Evolutionary conservation across 2,797 vertebrate genomes (phyloP).

Genomic region (Rhincodon typus): DNA sequence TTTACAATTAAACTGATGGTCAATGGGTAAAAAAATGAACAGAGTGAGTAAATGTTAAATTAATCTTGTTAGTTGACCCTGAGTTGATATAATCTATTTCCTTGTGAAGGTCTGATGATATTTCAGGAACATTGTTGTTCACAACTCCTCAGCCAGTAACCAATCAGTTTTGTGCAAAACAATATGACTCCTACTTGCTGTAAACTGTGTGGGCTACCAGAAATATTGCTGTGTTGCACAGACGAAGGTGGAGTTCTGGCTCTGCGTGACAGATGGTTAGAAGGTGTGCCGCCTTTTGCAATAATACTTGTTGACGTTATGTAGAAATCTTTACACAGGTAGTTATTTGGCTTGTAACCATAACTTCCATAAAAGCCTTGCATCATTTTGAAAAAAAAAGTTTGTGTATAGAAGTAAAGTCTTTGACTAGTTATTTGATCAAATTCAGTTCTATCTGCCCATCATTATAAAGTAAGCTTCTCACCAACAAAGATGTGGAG

Average conservation of each 20-base stretch:
- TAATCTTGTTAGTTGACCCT: not conserved
- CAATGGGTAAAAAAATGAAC: too few species aligned
- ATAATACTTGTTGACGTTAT: not conserved
- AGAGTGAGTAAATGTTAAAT: not conserved
- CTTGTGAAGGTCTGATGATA: not conserved
- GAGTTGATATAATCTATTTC: not conserved
- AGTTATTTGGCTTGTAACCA: not conserved
- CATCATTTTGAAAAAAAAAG: not conserved
- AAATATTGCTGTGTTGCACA: not conserved
- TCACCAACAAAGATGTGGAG: not conserved
- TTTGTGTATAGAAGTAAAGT: not conserved
- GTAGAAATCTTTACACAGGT: not conserved
- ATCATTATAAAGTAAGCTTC: not conserved
- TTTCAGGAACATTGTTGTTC: not conserved
- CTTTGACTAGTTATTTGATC: too few species aligned
- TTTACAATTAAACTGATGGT: not conserved
- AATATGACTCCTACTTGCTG: not conserved
- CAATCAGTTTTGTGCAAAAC: not conserved
- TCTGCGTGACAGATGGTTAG: conserved; percentile 15
- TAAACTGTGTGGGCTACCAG: not conserved
- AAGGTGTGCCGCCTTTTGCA: conserved; percentile 12
- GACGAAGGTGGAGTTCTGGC: not conserved
- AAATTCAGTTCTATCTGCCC: not conserved
- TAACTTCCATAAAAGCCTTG: not conserved
- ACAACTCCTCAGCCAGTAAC: not conserved